These are phyloP conservation scores for Drymodes brunneopygia DNA, from an alignment of 2,113 vertebrate genomes.

Conservation along the genomic window DNA sequence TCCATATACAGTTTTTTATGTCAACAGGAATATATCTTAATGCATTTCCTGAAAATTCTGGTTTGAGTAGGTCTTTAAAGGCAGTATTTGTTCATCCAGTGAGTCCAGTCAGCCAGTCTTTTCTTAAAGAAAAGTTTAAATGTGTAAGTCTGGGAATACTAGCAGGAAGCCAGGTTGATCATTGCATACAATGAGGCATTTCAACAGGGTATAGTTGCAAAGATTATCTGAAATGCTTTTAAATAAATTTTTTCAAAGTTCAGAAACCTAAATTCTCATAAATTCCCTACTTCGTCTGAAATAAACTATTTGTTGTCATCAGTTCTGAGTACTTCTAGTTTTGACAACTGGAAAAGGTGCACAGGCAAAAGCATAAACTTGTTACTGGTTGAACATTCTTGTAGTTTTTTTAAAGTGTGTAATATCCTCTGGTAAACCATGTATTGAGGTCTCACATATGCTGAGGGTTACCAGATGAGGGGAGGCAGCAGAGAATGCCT, in stretches of 20 bases:
- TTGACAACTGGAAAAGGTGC: constrained; percentile 55
- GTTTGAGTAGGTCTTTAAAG: constrained; percentile 31
- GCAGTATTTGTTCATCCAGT: constrained; percentile 44
- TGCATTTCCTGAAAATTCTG: constrained; percentile 59
- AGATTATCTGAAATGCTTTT: constrained; percentile 47
- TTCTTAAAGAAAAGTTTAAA: constrained; percentile 55
- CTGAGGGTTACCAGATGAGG: constrained; percentile 53
- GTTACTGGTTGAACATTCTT: constrained; percentile 50
- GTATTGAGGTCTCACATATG: constrained; percentile 55
- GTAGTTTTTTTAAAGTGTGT: constrained; percentile 33
- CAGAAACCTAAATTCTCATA: constrained; percentile 57
- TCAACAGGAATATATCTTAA: constrained; percentile 57
- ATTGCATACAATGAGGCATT: constrained; percentile 43
- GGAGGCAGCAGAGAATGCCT: constrained; percentile 56
- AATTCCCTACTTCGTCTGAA: constrained; percentile 60
- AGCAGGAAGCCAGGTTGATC: constrained; percentile 53
- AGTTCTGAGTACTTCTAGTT: constrained; percentile 51
- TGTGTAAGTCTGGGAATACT: constrained; percentile 53
- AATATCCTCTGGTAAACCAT: constrained; percentile 67
- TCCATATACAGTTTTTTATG: constrained; percentile 55
- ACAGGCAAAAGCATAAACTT: constrained; percentile 59
- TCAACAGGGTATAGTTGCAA: constrained; percentile 35
- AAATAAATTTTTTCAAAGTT: constrained; percentile 51
- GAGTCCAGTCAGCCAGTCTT: constrained; percentile 40
- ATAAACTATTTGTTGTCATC: constrained; percentile 60